Percentiles rank a stretch among this genome's conserved stretches.
phyloP scores from a whole-genome alignment of 2,113 vertebrate species.

The Reinhardtius hippoglossoides region DNA sequence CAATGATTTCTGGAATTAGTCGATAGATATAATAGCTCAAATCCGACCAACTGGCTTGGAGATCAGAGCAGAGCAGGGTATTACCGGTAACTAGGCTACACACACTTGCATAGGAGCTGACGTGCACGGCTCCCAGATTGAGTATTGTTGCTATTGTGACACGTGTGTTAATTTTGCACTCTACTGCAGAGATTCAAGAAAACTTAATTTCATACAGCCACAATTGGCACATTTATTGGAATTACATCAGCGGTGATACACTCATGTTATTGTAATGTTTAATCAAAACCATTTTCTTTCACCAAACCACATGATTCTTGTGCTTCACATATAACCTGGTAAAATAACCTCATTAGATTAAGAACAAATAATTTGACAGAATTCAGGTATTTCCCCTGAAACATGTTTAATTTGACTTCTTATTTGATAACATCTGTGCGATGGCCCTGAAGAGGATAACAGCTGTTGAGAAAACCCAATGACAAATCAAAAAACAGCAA shows the following conservation, averaged over 20 bases:
- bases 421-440: too few species aligned
- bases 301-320: background rate
- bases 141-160: background rate
- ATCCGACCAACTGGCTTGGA: too few species aligned
- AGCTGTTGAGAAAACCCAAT: too few species aligned
- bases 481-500: too few species aligned
- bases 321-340: background rate
- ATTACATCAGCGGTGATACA: background rate
- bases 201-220: background rate
- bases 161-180: background rate
- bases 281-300: background rate
- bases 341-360: background rate
- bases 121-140: background rate
- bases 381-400: background rate
- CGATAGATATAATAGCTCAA: too few species aligned
- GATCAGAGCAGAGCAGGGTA: background rate
- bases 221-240: background rate
- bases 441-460: too few species aligned
- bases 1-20: too few species aligned
- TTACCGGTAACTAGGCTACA: background rate
- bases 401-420: too few species aligned
- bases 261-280: background rate
- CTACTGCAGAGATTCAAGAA: background rate
- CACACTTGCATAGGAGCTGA: too few species aligned
- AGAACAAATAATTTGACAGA: background rate